Conservation (phyloP, 2,888 invertebrate species). For the Melipona bicolor region DNA sequence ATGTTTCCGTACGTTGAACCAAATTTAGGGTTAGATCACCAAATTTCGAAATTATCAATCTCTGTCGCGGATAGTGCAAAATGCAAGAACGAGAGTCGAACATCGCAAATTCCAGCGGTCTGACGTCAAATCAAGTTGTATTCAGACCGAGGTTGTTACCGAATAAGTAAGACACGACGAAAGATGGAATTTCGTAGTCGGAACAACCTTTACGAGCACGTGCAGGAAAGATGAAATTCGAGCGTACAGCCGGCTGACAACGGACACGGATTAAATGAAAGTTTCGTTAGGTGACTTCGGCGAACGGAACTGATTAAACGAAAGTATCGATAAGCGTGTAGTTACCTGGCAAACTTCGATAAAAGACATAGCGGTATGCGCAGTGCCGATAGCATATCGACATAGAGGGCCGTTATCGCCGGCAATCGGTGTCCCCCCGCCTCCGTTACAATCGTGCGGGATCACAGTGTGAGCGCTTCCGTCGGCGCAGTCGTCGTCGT, state of each 20-base stretch:
- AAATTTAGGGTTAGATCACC: background rate
- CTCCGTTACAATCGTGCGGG: constrained; percentile 52
- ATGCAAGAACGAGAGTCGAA: background rate
- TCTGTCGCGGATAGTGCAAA: background rate
- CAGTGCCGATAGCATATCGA: constrained; percentile 80
- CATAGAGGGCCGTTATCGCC: constrained; percentile 73
- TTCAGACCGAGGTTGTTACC: background rate
- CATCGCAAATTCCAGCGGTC: background rate
- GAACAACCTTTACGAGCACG: constrained; percentile 7
- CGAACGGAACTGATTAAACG: background rate
- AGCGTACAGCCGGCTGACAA: constrained; percentile 21
- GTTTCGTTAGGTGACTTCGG: background rate
- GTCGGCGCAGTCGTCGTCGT: constrained; percentile 76
- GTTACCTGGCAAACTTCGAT: constrained; percentile 82
- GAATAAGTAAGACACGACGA: background rate
- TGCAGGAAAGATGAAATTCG: constrained; percentile 4
- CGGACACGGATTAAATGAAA: background rate
- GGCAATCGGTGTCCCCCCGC: constrained; percentile 39
- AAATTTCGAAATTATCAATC: background rate
- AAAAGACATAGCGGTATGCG: constrained; percentile 81
- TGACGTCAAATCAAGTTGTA: background rate
- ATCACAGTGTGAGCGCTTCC: constrained; percentile 75
- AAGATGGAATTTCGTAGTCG: background rate
- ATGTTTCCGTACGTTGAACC: background rate
- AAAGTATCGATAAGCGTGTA: constrained; percentile 24